Percentiles rank a stretch among this genome's conserved stretches.
phyloP scores from a whole-genome alignment of 2,888 invertebrate species.

The Malachius bipustulatus region DNA sequence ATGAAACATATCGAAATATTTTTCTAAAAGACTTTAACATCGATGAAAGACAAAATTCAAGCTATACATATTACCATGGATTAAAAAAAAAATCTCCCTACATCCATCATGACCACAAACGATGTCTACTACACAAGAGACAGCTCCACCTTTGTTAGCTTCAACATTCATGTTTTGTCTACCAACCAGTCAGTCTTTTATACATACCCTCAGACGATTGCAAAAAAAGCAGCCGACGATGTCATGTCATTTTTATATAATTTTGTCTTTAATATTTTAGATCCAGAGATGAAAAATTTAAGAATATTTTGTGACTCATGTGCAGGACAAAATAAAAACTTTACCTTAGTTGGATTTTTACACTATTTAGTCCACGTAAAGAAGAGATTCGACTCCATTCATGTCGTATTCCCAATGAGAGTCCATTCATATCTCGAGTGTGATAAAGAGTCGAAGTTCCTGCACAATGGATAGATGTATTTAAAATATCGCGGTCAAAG shows the following conservation, averaged over 20 bases:
- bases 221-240: constrained; percentile 22
- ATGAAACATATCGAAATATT: constrained; percentile 1
- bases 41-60: neutral
- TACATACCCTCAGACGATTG: constrained; percentile 18
- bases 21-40: constrained; percentile 1
- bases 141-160: too few species aligned
- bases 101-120: constrained; percentile 21
- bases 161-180: constrained; percentile 21
- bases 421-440: constrained; percentile 22
- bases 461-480: constrained; percentile 17
- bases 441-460: constrained; percentile 20
- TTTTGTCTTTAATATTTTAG: constrained; percentile 17
- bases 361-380: constrained; percentile 20
- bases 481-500: constrained; percentile 15
- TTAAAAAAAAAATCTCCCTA: neutral
- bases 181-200: constrained; percentile 20
- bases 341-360: constrained; percentile 17
- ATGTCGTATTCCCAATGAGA: constrained; percentile 23
- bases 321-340: constrained; percentile 13
- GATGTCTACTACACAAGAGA: constrained; percentile 22
- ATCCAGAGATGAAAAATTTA: too few species aligned
- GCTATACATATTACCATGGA: neutral
- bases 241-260: constrained; percentile 21
- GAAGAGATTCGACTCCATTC: constrained; percentile 18
- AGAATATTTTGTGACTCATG: constrained; percentile 22